phyloP scores from a whole-genome alignment of 2,113 vertebrate species.

The Xyliphius kryptos region DNA sequence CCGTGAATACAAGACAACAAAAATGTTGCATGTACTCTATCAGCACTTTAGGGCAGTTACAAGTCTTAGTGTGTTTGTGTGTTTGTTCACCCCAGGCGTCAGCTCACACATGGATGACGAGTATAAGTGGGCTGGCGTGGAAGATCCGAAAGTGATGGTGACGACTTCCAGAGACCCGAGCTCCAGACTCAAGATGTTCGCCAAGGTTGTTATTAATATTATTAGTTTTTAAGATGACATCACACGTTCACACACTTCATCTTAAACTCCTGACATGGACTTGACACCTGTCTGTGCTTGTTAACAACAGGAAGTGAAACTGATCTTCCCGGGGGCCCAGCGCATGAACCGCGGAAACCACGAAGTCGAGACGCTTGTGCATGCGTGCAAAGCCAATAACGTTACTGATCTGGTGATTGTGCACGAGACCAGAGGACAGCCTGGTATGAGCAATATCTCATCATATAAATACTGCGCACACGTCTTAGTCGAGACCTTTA shows the following conservation, averaged over 20 bases:
- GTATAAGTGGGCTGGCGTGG: conserved; percentile 86
- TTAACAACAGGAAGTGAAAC: conserved; percentile 74
- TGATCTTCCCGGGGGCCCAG: conserved; percentile 81
- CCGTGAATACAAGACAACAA: too few relatives aligned
- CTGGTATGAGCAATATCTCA: too few relatives aligned
- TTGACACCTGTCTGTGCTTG: too few relatives aligned
- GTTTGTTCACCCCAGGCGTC: conserved; percentile 62
- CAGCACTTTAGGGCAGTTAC: too few relatives aligned
- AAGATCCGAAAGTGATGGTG: conserved; percentile 87
- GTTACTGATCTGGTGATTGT: conserved; percentile 79
- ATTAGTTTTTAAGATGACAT: too few relatives aligned
- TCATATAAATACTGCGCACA: too few relatives aligned
- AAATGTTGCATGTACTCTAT: too few relatives aligned
- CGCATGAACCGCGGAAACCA: conserved; percentile 89
- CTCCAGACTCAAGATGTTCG: conserved; percentile 86
- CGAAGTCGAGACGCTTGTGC: conserved; percentile 72
- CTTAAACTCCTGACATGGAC: too few relatives aligned
- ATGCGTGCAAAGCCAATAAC: conserved; percentile 77
- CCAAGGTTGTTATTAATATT: conserved; percentile 75
- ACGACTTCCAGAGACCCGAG: conserved; percentile 88
- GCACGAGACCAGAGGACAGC: conserved; percentile 82
- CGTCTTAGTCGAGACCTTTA: too few relatives aligned
- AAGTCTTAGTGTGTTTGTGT: too few relatives aligned
- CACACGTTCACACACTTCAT: too few relatives aligned
- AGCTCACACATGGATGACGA: conserved; percentile 79